Evolutionary conservation across 2,888 invertebrate genomes (phyloP).

Genomic region (Scaptomyza flava): DNA sequence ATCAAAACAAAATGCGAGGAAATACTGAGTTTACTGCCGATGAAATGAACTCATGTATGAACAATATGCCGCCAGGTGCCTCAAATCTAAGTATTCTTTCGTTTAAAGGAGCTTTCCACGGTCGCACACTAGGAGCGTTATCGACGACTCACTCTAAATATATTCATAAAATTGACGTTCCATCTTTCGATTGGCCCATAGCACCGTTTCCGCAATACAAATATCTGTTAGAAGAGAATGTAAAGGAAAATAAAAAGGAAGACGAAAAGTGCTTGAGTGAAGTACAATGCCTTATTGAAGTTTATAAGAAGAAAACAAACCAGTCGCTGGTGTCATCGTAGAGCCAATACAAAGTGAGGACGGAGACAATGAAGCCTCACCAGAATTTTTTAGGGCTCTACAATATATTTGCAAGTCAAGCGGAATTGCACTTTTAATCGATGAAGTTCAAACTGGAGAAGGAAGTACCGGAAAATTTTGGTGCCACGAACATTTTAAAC

Average conservation of each 20-base stretch:
- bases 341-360: slow-evolving; percentile 99
- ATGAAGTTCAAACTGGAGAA: slow-evolving; percentile 99
- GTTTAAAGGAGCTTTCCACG: slow-evolving; percentile 95
- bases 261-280: slow-evolving; percentile 89
- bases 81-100: slow-evolving; percentile 86
- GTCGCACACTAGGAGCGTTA: slow-evolving; percentile 94
- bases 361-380: slow-evolving; percentile 97
- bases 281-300: slow-evolving; percentile 90
- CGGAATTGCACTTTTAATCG: slow-evolving; percentile 92
- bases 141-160: slow-evolving; percentile 97
- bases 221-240: slow-evolving; percentile 94
- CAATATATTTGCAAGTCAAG: slow-evolving; percentile 92
- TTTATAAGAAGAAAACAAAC: slow-evolving; percentile 88
- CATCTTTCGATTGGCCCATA: slow-evolving; percentile 97
- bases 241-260: slow-evolving; percentile 91
- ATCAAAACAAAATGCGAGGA: slow-evolving; percentile 90
- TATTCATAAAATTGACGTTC: slow-evolving; percentile 97
- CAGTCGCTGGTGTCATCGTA: slow-evolving; percentile 95
- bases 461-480: slow-evolving; percentile 99
- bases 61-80: slow-evolving; percentile 94
- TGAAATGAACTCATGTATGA: slow-evolving; percentile 92
- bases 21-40: slow-evolving; percentile 88
- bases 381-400: slow-evolving; percentile 93
- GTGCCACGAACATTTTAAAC: slow-evolving; percentile 97
- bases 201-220: slow-evolving; percentile 95